Conservation (phyloP, 2,113 vertebrate genomes). For the Ardeotis arabs region DNA sequence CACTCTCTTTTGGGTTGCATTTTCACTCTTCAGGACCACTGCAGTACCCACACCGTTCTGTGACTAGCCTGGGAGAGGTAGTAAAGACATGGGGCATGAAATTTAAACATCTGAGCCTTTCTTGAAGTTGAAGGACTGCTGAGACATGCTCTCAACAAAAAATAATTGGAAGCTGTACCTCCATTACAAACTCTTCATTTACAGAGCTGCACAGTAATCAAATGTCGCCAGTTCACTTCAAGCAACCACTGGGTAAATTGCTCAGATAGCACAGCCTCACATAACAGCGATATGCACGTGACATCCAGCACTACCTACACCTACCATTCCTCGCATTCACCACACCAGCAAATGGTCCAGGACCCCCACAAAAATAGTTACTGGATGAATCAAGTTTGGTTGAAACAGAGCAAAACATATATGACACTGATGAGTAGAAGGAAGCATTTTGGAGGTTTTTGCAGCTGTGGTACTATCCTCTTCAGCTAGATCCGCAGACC, state of each 20-base stretch:
- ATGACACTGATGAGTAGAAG: background rate
- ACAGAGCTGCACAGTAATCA: background rate
- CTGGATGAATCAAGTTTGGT: background rate
- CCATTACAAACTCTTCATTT: background rate
- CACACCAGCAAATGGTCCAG: background rate
- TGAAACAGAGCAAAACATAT: background rate
- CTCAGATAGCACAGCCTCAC: background rate
- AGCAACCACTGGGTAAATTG: background rate
- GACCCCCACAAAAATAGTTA: background rate
- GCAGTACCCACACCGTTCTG: background rate
- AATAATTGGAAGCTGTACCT: background rate
- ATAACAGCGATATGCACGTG: fast-evolving
- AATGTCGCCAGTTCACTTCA: background rate
- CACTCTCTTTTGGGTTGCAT: background rate
- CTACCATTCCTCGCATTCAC: background rate
- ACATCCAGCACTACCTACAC: background rate
- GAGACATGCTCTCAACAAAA: background rate
- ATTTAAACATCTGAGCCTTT: background rate
- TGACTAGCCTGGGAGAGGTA: background rate
- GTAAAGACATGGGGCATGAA: background rate
- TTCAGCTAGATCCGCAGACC: background rate
- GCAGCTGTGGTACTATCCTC: background rate
- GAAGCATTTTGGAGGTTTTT: background rate
- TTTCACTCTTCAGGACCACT: background rate
- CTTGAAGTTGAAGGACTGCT: background rate